phyloP scores from a whole-genome alignment of 1,140 invertebrate genomes.

The Drosophila aff. region DNA sequence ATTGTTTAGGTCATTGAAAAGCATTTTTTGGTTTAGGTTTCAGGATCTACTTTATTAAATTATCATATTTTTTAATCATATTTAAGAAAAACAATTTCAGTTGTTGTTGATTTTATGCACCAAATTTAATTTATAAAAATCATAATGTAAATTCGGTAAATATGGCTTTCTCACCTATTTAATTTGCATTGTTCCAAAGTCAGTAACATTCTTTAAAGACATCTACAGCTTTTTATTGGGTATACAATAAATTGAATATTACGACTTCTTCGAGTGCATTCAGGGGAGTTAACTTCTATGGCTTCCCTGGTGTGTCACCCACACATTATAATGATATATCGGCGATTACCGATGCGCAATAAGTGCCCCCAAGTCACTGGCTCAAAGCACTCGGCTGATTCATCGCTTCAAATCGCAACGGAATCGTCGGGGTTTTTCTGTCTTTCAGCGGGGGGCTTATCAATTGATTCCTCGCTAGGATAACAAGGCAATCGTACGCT shows the following conservation, averaged over 20 bases:
- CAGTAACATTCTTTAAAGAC: neutral
- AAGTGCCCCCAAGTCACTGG: constrained; percentile 39
- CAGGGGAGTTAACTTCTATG: constrained; percentile 38
- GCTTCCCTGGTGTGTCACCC: constrained; percentile 64
- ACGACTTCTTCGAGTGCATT: constrained; percentile 20
- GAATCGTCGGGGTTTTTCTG: constrained; percentile 34
- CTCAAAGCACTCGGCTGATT: constrained; percentile 41
- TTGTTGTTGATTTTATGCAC: neutral
- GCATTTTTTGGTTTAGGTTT: too few species aligned
- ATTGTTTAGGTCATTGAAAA: too few species aligned
- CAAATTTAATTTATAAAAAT: neutral
- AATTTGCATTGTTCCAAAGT: neutral
- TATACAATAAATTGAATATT: neutral
- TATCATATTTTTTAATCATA: too few species aligned
- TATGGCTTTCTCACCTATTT: neutral
- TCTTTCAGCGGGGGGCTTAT: constrained; percentile 51
- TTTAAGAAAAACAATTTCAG: too few species aligned
- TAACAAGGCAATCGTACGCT: constrained; percentile 45
- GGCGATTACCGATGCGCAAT: constrained; percentile 51
- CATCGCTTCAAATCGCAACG: constrained; percentile 38
- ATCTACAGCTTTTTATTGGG: too few species aligned
- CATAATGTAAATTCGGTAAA: neutral
- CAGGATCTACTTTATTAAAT: too few species aligned
- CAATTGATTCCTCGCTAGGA: constrained; percentile 38
- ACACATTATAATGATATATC: constrained; percentile 53